These are phyloP conservation scores for Alosa sapidissima DNA, from an alignment of 2,797 vertebrate species.

Conservation along the genomic window DNA sequence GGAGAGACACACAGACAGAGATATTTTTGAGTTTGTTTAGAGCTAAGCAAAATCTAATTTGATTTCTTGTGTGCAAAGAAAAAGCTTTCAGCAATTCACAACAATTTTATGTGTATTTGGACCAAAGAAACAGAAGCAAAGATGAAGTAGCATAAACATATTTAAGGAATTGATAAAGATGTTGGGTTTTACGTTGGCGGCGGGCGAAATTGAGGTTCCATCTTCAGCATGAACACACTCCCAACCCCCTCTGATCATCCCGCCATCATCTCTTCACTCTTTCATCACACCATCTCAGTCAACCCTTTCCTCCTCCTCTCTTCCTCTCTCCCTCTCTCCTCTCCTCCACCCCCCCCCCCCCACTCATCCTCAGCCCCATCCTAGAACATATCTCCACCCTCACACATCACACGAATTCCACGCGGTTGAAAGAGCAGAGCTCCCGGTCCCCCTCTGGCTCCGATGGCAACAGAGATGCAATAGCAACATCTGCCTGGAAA, in stretches of 20 bases:
- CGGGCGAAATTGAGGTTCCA: background rate
- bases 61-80: conserved; percentile 10
- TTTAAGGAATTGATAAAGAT: background rate
- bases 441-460: background rate
- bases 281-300: background rate
- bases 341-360: background rate
- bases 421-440: conserved; percentile 1
- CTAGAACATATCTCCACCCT: background rate
- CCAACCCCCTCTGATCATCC: background rate
- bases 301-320: background rate
- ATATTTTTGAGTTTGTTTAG: background rate
- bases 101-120: background rate
- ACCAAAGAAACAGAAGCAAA: background rate
- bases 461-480: background rate
- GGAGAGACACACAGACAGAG: background rate
- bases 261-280: background rate
- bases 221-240: background rate
- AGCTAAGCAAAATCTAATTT: conserved; percentile 1
- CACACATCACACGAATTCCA: conserved; percentile 8
- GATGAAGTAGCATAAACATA: background rate
- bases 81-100: background rate
- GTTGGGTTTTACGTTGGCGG: background rate
- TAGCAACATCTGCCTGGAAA: conserved; percentile 4
- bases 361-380: background rate
- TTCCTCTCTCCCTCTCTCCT: background rate